Conservation (phyloP, 2,888 invertebrate species). For the Tricholauxania praeusta region DNA sequence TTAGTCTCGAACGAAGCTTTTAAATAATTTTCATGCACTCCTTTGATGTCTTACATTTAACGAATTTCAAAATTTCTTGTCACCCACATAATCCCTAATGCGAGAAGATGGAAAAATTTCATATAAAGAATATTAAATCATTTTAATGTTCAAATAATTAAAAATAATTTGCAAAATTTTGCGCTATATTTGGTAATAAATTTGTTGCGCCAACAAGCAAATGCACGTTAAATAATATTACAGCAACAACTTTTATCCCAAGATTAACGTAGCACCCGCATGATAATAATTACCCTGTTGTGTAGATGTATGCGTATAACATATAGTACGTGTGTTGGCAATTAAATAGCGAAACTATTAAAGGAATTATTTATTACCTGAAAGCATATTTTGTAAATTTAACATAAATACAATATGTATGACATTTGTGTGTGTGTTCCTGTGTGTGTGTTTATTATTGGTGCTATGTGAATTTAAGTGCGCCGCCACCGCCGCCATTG, state of each 20-base stretch:
- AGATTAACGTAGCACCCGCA: neutral
- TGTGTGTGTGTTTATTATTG: slow-evolving; percentile 21
- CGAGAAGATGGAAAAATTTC: too few species aligned
- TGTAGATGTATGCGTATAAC: neutral
- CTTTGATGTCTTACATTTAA: too few species aligned
- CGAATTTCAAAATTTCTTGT: too few species aligned
- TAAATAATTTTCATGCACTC: too few species aligned
- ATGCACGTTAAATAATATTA: neutral
- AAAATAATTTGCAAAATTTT: too few species aligned
- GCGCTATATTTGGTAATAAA: too few species aligned
- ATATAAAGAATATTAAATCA: too few species aligned
- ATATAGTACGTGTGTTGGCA: neutral
- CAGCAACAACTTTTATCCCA: neutral
- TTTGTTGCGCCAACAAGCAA: neutral
- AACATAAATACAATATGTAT: neutral
- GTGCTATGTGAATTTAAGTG: slow-evolving; percentile 13
- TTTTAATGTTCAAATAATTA: too few species aligned
- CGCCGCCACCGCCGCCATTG: neutral
- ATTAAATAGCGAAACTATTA: slow-evolving; percentile 33
- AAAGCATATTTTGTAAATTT: slow-evolving; percentile 27
- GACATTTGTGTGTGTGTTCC: slow-evolving; percentile 18
- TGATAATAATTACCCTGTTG: slow-evolving; percentile 20
- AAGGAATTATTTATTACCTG: slow-evolving; percentile 43
- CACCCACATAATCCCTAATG: too few species aligned
- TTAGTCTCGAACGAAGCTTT: too few species aligned